Conservation (phyloP, 2,113 vertebrate species). For the Neogobius melanostomus region DNA sequence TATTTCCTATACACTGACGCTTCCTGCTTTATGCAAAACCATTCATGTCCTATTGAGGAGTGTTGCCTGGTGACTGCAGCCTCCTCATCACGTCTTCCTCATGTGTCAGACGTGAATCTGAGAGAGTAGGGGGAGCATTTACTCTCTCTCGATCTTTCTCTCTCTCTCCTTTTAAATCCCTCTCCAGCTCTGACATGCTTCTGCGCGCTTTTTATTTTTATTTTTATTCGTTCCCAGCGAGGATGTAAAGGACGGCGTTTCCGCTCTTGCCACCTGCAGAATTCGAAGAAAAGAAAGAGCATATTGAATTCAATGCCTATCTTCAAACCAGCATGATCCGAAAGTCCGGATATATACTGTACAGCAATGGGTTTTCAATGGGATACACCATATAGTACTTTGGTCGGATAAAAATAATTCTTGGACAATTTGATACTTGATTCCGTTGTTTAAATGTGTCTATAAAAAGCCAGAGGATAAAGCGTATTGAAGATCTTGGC, state of each 20-base stretch:
- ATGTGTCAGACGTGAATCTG: conserved; percentile 49
- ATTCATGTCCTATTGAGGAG: conserved; percentile 25
- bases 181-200: conserved; percentile 39
- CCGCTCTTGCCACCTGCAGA: conserved; percentile 57
- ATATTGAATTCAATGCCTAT: conserved; percentile 57
- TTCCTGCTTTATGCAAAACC: conserved; percentile 25
- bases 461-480: background rate
- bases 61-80: conserved; percentile 55
- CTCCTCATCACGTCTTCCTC: conserved; percentile 23
- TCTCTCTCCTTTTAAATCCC: conserved; percentile 17
- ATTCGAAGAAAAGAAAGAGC: conserved; percentile 49
- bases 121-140: conserved; percentile 38
- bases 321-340: conserved; percentile 56
- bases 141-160: conserved; percentile 35
- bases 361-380: background rate
- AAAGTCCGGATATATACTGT: conserved; percentile 53
- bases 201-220: conserved; percentile 40
- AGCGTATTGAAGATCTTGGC: background rate
- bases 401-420: background rate
- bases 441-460: too few relatives aligned
- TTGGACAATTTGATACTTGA: too few relatives aligned
- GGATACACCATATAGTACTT: background rate
- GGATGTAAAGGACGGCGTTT: conserved; percentile 50
- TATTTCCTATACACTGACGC: conserved; percentile 27
- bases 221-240: conserved; percentile 29